phyloP scores from a whole-genome alignment of 2,888 invertebrate species.

The Blastobasis lacticolella region DNA sequence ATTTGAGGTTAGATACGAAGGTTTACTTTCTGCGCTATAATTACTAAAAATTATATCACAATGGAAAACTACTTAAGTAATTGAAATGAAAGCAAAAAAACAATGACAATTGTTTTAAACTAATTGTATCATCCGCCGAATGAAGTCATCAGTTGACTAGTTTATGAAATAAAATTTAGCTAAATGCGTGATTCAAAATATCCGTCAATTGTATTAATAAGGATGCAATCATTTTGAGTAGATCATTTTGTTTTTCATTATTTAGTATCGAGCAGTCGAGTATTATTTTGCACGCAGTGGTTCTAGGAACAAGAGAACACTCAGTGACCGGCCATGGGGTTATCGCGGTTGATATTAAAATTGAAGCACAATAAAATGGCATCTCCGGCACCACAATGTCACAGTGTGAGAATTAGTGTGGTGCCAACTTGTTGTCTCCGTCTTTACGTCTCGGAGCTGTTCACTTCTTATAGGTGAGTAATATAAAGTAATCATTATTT shows the following conservation, averaged over 20 bases:
- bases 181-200: slow-evolving; percentile 18
- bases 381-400: slow-evolving; percentile 36
- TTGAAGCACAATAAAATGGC: slow-evolving; percentile 59
- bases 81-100: no score
- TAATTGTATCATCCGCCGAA: not conserved
- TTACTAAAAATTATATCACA: no score
- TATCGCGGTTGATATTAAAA: slow-evolving; percentile 51
- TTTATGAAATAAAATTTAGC: slow-evolving; percentile 13
- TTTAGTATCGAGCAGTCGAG: slow-evolving; percentile 7
- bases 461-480: slow-evolving; percentile 21
- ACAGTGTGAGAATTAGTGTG: slow-evolving; percentile 26
- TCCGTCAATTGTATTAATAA: slow-evolving; percentile 35
- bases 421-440: no score
- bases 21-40: no score
- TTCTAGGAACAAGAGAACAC: slow-evolving; percentile 59
- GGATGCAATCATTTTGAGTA: slow-evolving; percentile 32
- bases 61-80: no score
- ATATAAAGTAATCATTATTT: slow-evolving; percentile 1
- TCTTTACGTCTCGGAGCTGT: not conserved
- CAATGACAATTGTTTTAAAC: no score
- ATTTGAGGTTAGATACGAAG: no score
- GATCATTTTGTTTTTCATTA: slow-evolving; percentile 22
- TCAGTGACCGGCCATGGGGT: slow-evolving; percentile 50
- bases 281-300: slow-evolving; percentile 39
- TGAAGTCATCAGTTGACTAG: slow-evolving; percentile 2